phyloP scores from a whole-genome alignment of 1,140 invertebrate species.

The Nebria ingens region DNA sequence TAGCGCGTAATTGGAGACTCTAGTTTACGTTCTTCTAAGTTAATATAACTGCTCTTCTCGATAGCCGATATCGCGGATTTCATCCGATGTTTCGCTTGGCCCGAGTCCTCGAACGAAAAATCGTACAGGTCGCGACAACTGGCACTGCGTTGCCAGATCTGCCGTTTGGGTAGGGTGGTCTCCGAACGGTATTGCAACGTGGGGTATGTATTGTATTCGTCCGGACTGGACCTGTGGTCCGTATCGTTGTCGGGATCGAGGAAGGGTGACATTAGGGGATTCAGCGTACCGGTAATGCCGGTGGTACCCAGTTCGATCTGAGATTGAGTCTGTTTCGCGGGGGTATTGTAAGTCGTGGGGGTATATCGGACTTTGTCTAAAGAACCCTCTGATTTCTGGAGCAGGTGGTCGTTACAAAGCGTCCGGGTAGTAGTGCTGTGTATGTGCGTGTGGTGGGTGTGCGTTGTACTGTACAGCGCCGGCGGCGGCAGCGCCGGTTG shows the following conservation, averaged over 20 bases:
- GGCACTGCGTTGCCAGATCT: slow-evolving; percentile 62
- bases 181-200: not conserved
- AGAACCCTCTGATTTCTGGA: slow-evolving; percentile 28
- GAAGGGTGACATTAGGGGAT: no score
- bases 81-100: slow-evolving; percentile 43
- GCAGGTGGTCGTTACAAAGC: slow-evolving; percentile 26
- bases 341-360: slow-evolving; percentile 19
- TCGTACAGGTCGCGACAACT: slow-evolving; percentile 68
- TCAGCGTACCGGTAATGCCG: slow-evolving; percentile 33
- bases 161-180: slow-evolving; percentile 35
- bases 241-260: slow-evolving; percentile 26
- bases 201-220: slow-evolving; percentile 5
- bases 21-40: slow-evolving; percentile 39
- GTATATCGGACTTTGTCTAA: slow-evolving; percentile 19
- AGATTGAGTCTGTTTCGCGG: slow-evolving; percentile 33
- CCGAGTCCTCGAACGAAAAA: slow-evolving; percentile 57
- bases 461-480: not conserved
- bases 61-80: slow-evolving; percentile 24
- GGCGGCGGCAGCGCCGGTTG: not conserved
- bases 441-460: not conserved
- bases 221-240: slow-evolving; percentile 4
- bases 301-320: slow-evolving; percentile 20
- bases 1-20: slow-evolving; percentile 68
- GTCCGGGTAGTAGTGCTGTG: slow-evolving; percentile 25
- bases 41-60: slow-evolving; percentile 21